Conservation (phyloP, 30 jellyfish, hydroid and myxozoan species). For the Cassiopea xamachana region DNA sequence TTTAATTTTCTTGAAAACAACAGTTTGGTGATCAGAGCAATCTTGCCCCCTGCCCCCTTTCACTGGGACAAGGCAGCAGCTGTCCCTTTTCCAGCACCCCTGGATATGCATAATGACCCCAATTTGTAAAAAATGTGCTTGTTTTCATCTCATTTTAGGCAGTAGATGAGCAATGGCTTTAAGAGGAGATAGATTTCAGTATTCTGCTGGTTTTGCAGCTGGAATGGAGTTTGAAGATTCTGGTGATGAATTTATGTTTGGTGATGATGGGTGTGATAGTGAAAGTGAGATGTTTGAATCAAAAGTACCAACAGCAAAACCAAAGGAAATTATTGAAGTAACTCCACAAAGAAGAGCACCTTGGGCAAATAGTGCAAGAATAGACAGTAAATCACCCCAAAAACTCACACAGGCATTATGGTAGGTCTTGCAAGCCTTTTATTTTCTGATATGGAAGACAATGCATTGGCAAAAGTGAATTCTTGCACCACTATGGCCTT, state of each 20-base stretch:
- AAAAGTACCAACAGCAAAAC: neutral
- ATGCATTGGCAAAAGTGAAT: no score
- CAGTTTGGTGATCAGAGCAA: no score
- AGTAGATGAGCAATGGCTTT: neutral
- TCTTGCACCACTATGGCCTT: no score
- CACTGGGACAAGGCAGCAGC: no score
- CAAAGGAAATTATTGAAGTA: neutral
- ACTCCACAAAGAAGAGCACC: slow-evolving; percentile 7
- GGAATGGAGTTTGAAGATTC: slow-evolving; percentile 87
- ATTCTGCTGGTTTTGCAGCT: slow-evolving; percentile 79
- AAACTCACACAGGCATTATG: neutral
- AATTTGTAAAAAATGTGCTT: neutral
- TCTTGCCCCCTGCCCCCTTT: no score
- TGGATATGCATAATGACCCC: no score
- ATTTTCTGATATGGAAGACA: no score
- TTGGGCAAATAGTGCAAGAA: slow-evolving; percentile 7
- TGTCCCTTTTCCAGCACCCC: no score
- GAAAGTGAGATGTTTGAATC: neutral
- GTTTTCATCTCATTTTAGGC: neutral
- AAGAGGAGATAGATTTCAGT: neutral
- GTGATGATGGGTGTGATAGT: slow-evolving; percentile 32
- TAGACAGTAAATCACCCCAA: neutral
- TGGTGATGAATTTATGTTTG: slow-evolving; percentile 84
- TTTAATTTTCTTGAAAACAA: no score
- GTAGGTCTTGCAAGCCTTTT: neutral